Evolutionary conservation across 2,888 invertebrate genomes (phyloP), one percentile per base, ranked within the genome.

Genomic region (Ypsolopha sequella): DNA sequence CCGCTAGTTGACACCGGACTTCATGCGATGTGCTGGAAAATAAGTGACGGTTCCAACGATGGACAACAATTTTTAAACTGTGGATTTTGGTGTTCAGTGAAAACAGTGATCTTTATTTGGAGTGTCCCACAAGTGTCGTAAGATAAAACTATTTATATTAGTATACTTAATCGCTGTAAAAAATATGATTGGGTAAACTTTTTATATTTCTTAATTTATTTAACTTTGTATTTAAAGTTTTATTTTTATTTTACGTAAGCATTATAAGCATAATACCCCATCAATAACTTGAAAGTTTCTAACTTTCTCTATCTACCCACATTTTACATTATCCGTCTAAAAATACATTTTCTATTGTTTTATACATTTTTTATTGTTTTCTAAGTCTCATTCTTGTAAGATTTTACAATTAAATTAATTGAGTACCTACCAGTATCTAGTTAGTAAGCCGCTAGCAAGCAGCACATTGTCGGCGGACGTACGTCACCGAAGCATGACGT

Each of bases 401-500:
- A 43, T 43, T 9, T 46, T 24, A 11, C 36, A 48, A 36, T 48
- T 24, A 24, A 24, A 24, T 24, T 24, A 24, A 24, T 24, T 24
- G 36, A 48, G 36, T 9, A 36, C 10, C 11, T 9, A 36, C 10
- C 11, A 48, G 48, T 35, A 10, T 24, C 34, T 24, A 34, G 45
- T 24, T 45, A 45, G 33, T 45, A n/a, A 43, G 43, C 24, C 45
- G 47, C 46, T 35, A n/a, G n/a, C 39, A 39, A 11, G 39, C 39
- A 35, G 39, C 52, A 49, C 49, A 50, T 50, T 50, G 50, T 35
- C 39, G 48, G 13, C 24, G 71, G 69, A 68, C 69, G 66, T 67
- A 76, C 76, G 73, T 76, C 80, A 77, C 68, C 75, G 64, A 75
- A 73, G 70, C 79, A 63, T 79, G 77, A 79, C 80, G 79, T 76